phyloP scores from a whole-genome alignment of 53 echinoderm and acorn worm species.

The Patiria pectinifera region DNA sequence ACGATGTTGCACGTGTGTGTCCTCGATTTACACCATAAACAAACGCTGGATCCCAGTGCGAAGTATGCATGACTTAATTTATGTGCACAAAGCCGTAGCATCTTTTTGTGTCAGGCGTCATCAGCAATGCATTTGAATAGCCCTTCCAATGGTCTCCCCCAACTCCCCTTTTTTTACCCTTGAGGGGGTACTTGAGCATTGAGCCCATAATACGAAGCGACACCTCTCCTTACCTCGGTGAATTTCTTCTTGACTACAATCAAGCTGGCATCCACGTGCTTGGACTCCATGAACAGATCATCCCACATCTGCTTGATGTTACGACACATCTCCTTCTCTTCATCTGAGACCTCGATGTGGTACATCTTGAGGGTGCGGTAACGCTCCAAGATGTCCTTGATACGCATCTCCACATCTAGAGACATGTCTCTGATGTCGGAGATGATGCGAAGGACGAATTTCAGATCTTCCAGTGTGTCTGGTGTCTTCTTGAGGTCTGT shows the following conservation, averaged over 20 bases:
- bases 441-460: slow-evolving; percentile 95
- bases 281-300: slow-evolving; percentile 93
- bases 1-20: no score
- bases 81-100: no score
- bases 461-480: slow-evolving; percentile 95
- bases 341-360: slow-evolving; percentile 75
- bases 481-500: slow-evolving; percentile 91
- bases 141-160: no score
- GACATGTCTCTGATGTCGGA: slow-evolving; percentile 95
- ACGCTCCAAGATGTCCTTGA: slow-evolving; percentile 94
- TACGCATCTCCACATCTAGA: slow-evolving; percentile 93
- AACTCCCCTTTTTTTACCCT: no score
- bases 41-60: no score
- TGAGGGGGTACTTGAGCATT: no score
- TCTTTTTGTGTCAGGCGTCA: no score
- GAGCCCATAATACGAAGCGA: no score
- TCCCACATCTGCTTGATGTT: slow-evolving; percentile 92
- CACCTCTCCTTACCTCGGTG: slow-evolving; percentile 79
- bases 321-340: slow-evolving; percentile 83
- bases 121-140: no score
- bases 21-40: no score
- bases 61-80: no score
- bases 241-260: slow-evolving; percentile 99
- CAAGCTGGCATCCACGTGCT: slow-evolving; percentile 97
- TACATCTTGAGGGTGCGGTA: slow-evolving; percentile 97